Base-by-base conservation (phyloP, 1,140 invertebrate genomes). In the Mamestra configurata region DNA sequence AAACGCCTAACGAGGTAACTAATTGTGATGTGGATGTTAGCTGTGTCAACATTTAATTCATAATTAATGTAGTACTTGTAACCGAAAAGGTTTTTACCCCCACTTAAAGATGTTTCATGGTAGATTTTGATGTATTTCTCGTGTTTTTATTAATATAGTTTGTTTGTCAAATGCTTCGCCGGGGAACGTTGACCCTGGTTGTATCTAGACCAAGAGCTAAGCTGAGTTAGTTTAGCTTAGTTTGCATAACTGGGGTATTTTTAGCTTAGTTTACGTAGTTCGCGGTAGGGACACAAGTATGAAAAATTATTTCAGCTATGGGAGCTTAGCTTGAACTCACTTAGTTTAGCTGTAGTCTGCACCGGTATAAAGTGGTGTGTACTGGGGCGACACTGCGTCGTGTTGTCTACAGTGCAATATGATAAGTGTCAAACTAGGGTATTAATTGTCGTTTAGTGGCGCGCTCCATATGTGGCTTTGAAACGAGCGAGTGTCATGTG, bases 391-490 rank as follows among this genome's bases (percentile, higher is more conserved):
- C 55, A 64, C 70, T 7, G 64, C 6, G 24, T 49, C 1, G 49
- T 27, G 70, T 59, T 49, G 55, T 68, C 61, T 49, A 75, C 61
- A 84, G 76, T 82, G 84, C 82, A 86, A 85, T 87, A 87, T 85
- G 78, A 81, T 73, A n/a, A 79, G 89, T 91, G 90, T 91, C 90
- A 90, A 91, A 91, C 80, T 91, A 91, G 86, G 83, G 82, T 88
- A 90, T 89, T n/a, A n/a, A n/a, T 86, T 57, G 43, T 71, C n/a
- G 43, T 77, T 87, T 83, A 75, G 59, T 73, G 35, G 27, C 10
- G 71, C 11, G 57, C 35, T 18, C 27, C 10, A 7, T 46, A 37
- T 20, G 64, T 20, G 35, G 11, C 24, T 37, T 20, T 10, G 59
- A 11, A 40, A 40, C 59, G 59, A 64, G 59, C 35, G 59, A 20